Percentiles rank a stretch among this genome's conserved stretches.
phyloP scores from a whole-genome alignment of 2,888 invertebrate species.

The Ophion costatus region DNA sequence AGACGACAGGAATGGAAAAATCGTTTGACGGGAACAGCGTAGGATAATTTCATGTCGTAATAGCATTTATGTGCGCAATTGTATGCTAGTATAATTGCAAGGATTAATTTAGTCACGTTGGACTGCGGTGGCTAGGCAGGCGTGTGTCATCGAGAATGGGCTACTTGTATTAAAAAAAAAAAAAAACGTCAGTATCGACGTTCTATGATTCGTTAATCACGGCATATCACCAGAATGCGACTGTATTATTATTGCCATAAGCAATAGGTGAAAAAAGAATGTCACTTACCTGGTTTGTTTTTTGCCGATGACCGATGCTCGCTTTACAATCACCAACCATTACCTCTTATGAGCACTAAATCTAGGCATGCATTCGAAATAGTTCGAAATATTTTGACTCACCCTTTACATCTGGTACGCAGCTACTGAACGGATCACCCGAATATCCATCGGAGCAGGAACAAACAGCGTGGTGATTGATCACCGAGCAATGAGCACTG shows the following conservation, averaged over 20 bases:
- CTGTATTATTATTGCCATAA: conserved; percentile 24
- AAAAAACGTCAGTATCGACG: conserved; percentile 30
- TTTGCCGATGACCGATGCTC: conserved; percentile 6
- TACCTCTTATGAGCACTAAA: conserved; percentile 29
- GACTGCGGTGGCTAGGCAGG: conserved; percentile 58
- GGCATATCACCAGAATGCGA: conserved; percentile 45
- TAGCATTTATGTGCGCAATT: conserved; percentile 41
- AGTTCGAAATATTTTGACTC: conserved; percentile 2
- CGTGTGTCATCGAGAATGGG: conserved; percentile 67
- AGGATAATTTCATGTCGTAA: conserved; percentile 22
- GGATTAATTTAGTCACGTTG: conserved; percentile 21
- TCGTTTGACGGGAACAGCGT: conserved; percentile 44
- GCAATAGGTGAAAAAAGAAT: conserved; percentile 18
- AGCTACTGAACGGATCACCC: conserved; percentile 86
- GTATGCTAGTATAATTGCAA: conserved; percentile 24
- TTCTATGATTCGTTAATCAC: conserved; percentile 40
- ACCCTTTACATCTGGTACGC: conserved; percentile 76
- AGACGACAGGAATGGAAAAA: not conserved
- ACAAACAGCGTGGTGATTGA: conserved; percentile 86
- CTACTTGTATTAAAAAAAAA: conserved; percentile 20
- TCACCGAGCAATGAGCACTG: conserved; percentile 85
- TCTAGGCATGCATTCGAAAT: conserved; percentile 34
- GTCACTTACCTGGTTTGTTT: conserved; percentile 52
- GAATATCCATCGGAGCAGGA: conserved; percentile 84
- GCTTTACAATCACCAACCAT: conserved; percentile 45